Conservation (phyloP, 2,797 vertebrate genomes). For the Tokudaia muenninki region DNA sequence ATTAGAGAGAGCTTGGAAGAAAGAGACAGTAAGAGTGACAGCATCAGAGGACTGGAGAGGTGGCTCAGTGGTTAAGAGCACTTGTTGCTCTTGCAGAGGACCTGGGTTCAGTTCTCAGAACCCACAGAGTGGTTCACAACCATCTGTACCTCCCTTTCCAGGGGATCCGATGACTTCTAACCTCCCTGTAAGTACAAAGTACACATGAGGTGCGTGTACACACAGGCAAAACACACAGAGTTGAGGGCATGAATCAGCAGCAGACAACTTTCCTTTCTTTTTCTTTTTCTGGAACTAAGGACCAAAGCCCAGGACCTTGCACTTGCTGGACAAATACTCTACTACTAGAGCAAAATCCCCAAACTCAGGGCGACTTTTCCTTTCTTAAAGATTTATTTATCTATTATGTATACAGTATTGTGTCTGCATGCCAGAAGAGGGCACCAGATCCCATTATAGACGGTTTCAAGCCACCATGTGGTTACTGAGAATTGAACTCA, state of each 20-base stretch:
- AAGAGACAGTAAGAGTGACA: not conserved
- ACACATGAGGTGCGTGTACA: not conserved
- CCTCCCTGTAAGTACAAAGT: not conserved
- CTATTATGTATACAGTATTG: too few species aligned
- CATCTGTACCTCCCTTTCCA: too few species aligned
- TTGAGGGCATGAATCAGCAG: not conserved
- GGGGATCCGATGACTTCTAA: not conserved
- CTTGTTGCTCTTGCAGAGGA: not conserved
- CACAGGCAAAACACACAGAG: not conserved
- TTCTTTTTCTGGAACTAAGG: not conserved
- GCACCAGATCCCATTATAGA: not conserved
- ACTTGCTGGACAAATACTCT: not conserved
- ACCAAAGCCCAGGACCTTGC: not conserved
- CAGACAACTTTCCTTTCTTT: not conserved
- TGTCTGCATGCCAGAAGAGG: too few species aligned
- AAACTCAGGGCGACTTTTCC: too few species aligned
- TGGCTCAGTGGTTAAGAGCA: not conserved
- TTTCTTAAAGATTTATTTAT: too few species aligned
- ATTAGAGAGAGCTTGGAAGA: not conserved
- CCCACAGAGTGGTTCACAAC: too few species aligned
- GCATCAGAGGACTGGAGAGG: not conserved
- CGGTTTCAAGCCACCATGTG: not conserved
- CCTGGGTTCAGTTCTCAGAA: not conserved
- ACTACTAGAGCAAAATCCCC: not conserved
- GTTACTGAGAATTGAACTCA: not conserved